Evolutionary conservation across 1,140 invertebrate species (phyloP), one percentile per base, ranked within the genome.

Genomic region (Drosophila subpulchrella): DNA sequence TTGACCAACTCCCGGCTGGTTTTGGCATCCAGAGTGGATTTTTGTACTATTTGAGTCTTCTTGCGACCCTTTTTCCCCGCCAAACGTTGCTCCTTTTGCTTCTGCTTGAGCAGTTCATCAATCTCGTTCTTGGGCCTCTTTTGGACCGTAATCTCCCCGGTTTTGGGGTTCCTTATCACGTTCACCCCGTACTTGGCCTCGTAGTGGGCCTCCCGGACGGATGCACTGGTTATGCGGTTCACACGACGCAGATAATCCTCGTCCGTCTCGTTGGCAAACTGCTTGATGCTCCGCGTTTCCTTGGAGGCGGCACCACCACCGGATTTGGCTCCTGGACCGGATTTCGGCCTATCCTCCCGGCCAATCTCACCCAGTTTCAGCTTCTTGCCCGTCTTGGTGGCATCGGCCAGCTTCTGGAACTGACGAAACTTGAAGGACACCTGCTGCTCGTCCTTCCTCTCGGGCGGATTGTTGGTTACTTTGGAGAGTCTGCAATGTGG

Each of bases 161-260:
- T 94, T 48, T 92, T 75, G 0, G 88, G 56, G 81, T 94, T 91
- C 13, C 94, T 79, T 47, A 93, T 90, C 0, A 95, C 92, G 59
- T 93, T 90, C 0, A 95, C 94, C 17, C 92, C 92, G 62, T 92
- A 95, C 55, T 95, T 94, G 4, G 92, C 92, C 67, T 95, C 94
- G 67, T 94, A 95, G 17, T 91, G 88, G 4, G 94, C 93, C 74
- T 94, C 94, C 11, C 93, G 93, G 1, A 94, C 55, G 36, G 94
- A 94, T 30, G 90, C 90, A 1, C 92, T 72, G 2, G 94, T 94
- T 42, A 94, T 94, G 42, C 88, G 89, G 58, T 92, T 92, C 0
- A 95, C 93, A 41, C 94, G 79, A 5, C 92, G 66, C 62, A 94
- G 72, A 56, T 95, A 95, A n/a, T 80, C 78, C 24, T 85, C 44